phyloP scores from a whole-genome alignment of 30 jellyfish, hydroid and myxozoan genomes.

The Aurelia sp. region DNA sequence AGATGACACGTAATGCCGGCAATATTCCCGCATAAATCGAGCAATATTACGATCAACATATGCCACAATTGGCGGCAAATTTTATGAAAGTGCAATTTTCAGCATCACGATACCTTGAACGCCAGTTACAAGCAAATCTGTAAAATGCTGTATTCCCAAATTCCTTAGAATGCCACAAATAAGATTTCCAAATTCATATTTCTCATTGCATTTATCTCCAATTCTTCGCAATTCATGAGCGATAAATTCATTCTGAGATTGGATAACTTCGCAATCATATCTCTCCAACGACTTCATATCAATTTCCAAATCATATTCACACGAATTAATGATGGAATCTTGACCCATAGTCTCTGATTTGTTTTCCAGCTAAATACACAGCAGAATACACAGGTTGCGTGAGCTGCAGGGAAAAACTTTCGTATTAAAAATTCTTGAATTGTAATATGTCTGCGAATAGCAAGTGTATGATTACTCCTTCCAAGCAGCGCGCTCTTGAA shows the following conservation, averaged over 20 bases:
- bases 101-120: slow-evolving; percentile 22
- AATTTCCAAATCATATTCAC: slow-evolving; percentile 25
- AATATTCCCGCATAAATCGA: no score
- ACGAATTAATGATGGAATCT: slow-evolving; percentile 11
- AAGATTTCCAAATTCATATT: slow-evolving; percentile 3
- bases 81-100: neutral
- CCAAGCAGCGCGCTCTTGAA: no score
- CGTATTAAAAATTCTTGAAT: no score
- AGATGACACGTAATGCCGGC: no score
- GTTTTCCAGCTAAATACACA: no score
- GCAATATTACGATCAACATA: no score
- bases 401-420: no score
- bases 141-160: neutral
- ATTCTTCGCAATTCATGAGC: slow-evolving; percentile 19
- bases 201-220: neutral
- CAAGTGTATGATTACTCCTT: no score
- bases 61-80: no score
- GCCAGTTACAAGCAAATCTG: slow-evolving; percentile 23
- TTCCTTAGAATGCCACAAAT: slow-evolving; percentile 10
- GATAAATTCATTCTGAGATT: slow-evolving; percentile 1
- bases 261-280: slow-evolving; percentile 5
- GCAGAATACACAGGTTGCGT: no score
- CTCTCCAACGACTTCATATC: neutral
- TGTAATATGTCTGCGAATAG: no score
- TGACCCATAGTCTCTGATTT: slow-evolving; percentile 35